Percentiles rank a stretch among this genome's conserved stretches.
Evolutionary conservation across 2,888 invertebrate genomes (phyloP).

Genomic region (Lasioglossum vierecki): DNA sequence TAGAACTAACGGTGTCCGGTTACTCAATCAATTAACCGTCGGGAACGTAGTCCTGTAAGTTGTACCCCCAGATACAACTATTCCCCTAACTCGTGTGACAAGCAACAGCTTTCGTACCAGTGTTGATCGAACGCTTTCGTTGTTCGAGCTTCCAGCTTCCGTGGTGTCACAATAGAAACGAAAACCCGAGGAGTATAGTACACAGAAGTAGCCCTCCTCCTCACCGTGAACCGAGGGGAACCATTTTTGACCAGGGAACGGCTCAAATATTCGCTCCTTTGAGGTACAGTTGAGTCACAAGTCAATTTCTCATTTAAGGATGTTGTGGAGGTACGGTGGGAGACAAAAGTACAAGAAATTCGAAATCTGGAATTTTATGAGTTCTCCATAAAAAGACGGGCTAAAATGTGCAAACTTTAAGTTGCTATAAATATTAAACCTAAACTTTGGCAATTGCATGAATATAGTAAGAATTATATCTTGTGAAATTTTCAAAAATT

Average conservation of each 20-base stretch:
- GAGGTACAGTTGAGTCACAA: neutral
- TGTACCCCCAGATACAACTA: neutral
- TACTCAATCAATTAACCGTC: neutral
- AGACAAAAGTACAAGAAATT: no score
- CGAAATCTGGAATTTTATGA: no score
- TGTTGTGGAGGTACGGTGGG: no score
- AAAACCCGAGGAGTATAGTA: conserved; percentile 17
- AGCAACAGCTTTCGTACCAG: conserved; percentile 42
- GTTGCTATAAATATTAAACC: no score
- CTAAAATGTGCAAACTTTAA: no score
- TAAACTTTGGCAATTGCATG: no score
- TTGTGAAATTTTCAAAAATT: no score
- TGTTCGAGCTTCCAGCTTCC: conserved; percentile 60
- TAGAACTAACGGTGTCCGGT: conserved; percentile 9
- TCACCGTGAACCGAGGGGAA: neutral
- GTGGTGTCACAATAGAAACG: conserved; percentile 41
- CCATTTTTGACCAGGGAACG: neutral
- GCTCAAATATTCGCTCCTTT: neutral
- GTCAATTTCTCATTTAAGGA: neutral
- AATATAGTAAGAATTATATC: no score
- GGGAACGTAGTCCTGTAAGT: neutral
- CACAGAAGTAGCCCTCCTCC: conserved; percentile 1
- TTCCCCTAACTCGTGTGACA: conserved; percentile 5
- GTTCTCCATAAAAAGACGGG: no score
- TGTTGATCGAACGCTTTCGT: conserved; percentile 56